Evolutionary conservation across 2,797 vertebrate species (phyloP).

Genomic region (Sparus aurata): DNA sequence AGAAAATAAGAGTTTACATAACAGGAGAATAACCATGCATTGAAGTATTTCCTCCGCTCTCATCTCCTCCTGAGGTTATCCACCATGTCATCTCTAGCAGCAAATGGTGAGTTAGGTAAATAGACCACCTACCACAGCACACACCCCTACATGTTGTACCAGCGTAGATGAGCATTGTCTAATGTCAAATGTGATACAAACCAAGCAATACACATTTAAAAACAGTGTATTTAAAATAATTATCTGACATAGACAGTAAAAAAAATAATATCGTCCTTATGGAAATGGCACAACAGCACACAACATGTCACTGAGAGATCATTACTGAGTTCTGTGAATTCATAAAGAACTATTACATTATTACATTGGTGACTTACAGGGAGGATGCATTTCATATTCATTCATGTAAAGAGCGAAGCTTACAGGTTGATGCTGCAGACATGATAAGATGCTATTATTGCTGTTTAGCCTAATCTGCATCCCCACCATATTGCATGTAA

Average conservation of each 20-base stretch:
- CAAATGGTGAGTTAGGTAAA: background rate
- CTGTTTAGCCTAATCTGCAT: slow-evolving; percentile 15
- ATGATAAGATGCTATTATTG: background rate
- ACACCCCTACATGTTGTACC: background rate
- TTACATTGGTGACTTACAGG: background rate
- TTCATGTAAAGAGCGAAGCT: background rate
- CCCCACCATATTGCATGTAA: slow-evolving; percentile 10
- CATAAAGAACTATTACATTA: background rate
- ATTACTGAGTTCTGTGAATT: background rate
- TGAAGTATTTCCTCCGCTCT: background rate
- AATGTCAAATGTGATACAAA: background rate
- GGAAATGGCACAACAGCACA: background rate
- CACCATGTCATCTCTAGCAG: slow-evolving; percentile 3
- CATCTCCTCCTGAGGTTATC: slow-evolving; percentile 8
- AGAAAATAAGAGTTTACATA: background rate
- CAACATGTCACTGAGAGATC: background rate
- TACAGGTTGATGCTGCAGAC: background rate
- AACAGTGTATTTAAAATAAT: background rate
- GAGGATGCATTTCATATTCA: background rate
- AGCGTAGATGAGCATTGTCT: background rate
- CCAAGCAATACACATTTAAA: background rate
- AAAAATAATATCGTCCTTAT: background rate
- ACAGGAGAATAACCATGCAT: background rate
- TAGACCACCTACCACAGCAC: background rate
- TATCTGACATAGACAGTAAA: background rate